A percentile compares a stretch with the other conserved stretches of the same genome.
Evolutionary conservation across 2,113 vertebrate genomes (phyloP).

Genomic region (Seriola rivoliana): DNA sequence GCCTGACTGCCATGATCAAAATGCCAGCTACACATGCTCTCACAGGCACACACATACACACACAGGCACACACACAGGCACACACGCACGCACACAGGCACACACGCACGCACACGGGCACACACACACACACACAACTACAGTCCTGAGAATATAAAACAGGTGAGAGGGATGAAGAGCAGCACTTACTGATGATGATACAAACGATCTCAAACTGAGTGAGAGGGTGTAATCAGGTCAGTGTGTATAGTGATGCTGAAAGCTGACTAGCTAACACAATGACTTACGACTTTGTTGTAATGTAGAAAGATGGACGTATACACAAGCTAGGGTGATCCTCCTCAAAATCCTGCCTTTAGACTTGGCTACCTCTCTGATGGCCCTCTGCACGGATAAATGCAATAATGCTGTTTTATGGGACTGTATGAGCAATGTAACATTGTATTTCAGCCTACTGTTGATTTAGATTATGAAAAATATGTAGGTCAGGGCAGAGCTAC

Average conservation of each 20-base stretch:
- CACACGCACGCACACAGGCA: conserved; percentile 30
- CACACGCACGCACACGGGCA: background rate
- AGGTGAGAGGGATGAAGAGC: conserved; percentile 53
- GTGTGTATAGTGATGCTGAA: conserved; percentile 8
- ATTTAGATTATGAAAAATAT: conserved; percentile 34
- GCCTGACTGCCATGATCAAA: conserved; percentile 75
- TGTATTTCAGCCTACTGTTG: conserved; percentile 19
- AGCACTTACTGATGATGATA: conserved; percentile 59
- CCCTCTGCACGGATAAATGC: conserved; percentile 15
- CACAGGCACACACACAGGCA: conserved; percentile 15
- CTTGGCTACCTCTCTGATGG: conserved; percentile 19
- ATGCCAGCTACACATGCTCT: conserved; percentile 37
- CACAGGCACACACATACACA: conserved; percentile 28
- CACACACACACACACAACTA: conserved; percentile 35
- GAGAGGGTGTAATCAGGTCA: conserved; percentile 28
- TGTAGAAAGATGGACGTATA: background rate
- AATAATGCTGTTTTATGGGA: conserved; percentile 23
- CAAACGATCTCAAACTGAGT: conserved; percentile 43
- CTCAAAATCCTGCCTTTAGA: background rate
- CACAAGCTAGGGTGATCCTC: background rate
- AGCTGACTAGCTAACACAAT: background rate
- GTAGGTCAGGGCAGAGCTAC: conserved; percentile 19
- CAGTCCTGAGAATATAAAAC: conserved; percentile 51
- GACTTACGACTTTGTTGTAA: background rate
- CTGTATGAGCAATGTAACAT: conserved; percentile 34